These are phyloP conservation scores for Brachypteracias leptosomus DNA, from an alignment of 2,113 vertebrate species.

Conservation along the genomic window DNA sequence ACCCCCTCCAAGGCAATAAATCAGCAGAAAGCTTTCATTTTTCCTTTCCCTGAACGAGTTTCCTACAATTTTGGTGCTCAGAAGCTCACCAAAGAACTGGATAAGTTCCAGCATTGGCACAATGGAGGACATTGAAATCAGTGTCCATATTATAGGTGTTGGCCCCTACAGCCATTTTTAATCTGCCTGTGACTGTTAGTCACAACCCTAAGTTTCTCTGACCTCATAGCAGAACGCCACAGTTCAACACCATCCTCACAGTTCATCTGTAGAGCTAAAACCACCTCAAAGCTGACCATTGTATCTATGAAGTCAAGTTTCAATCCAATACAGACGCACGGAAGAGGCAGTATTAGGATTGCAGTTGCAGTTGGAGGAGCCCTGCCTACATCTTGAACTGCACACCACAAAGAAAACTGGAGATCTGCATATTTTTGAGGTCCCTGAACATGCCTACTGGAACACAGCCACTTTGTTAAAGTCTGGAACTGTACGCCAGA, in stretches of 20 bases:
- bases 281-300: neutral
- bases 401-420: neutral
- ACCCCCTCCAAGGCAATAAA: neutral
- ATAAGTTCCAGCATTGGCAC: neutral
- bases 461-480: neutral
- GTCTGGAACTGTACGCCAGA: neutral
- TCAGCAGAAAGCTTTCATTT: neutral
- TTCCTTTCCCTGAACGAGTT: neutral
- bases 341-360: neutral
- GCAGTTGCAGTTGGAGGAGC: neutral
- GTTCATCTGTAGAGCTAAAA: neutral
- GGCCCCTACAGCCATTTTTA: neutral
- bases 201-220: neutral
- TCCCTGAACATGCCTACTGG: neutral
- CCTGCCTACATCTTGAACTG: neutral
- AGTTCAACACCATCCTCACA: neutral
- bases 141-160: neutral
- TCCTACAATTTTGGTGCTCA: neutral
- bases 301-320: neutral
- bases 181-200: neutral
- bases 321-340: neutral
- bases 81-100: neutral
- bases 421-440: neutral
- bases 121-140: neutral
- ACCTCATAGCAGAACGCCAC: neutral